A percentile compares a stretch with the other conserved stretches of the same genome.
These are phyloP conservation scores for Odontamblyopus lacepedii DNA, from an alignment of 2,797 vertebrate genomes.

Conservation along the genomic window DNA sequence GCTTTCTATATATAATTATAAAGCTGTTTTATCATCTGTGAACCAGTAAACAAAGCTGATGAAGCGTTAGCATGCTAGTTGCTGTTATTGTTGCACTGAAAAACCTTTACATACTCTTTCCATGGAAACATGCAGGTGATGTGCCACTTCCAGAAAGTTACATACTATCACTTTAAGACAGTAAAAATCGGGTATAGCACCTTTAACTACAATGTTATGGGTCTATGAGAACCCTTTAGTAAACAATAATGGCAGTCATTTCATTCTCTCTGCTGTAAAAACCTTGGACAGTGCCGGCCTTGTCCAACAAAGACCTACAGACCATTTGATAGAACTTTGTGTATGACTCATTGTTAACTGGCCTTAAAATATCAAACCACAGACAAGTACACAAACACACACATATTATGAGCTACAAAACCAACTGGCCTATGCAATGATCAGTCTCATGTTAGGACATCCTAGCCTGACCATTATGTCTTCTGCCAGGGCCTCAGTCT, in stretches of 20 bases:
- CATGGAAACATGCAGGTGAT: no score
- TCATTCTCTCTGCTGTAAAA: constrained; percentile 2
- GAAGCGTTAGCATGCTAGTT: no score
- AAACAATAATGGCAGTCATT: constrained; percentile 63
- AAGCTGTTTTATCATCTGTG: no score
- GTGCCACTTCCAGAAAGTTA: no score
- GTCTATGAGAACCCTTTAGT: constrained; percentile 59
- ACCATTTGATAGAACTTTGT: constrained; percentile 57
- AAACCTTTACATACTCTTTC: no score
- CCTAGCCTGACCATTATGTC: constrained; percentile 45
- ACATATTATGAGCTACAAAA: constrained; percentile 39
- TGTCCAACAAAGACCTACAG: constrained; percentile 61
- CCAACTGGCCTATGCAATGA: constrained; percentile 56
- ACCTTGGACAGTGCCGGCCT: constrained; percentile 35
- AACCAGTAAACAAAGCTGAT: no score
- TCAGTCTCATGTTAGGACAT: constrained; percentile 65
- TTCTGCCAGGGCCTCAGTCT: constrained; percentile 31
- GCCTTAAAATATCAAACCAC: constrained; percentile 74
- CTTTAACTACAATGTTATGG: constrained; percentile 29
- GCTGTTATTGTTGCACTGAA: no score
- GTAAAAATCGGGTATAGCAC: no score
- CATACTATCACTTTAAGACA: no score
- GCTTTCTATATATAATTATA: no score
- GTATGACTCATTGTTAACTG: constrained; percentile 72
- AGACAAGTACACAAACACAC: constrained; percentile 3